Evolutionary conservation across 1,140 invertebrate species (phyloP), one percentile per base, ranked within the genome.

Genomic region (Drosophila pallidifrons): DNA sequence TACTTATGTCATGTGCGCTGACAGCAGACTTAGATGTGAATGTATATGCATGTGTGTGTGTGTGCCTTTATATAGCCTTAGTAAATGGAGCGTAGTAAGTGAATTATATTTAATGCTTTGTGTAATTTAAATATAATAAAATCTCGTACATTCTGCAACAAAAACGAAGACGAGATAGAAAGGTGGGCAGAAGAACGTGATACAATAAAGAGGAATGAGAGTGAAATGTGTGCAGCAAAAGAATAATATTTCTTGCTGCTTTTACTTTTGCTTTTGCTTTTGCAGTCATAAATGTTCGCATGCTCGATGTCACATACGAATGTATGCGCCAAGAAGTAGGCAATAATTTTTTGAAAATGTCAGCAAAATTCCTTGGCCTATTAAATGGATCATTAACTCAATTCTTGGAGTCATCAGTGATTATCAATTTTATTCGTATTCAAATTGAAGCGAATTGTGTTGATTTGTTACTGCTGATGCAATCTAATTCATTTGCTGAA

Each of bases 111-210:
- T 88, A 88, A 88, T 88, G 85, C 85, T 81, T 88, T 89, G 85
- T 89, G 85, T 88, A 88, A 89, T 88, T 88, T 88, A 88, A 88
- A 88, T 88, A 89, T 89, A 83, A 89, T 85, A 89, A 83, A 88
- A 63, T 25, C 68, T 74, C 79, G 82, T 68, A 77, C 59, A 65
- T 77, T 67, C 72, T 75, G 41, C 60, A 55, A 66, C 59, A 54
- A 46, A 49, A 52, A 43, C 41, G 60, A 69, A 49, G 47, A 43
- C 41, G 65, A 74, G 45, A 41, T n/a, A 28, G 5, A 30, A 25
- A 52, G 35, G 16, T 13, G 43, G 32, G 16, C 20, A 25, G 3
- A 11, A 25, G 20, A 11, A 25, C 16, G 47, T 25, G 47, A 2
- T 8, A 30, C 16, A 15, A 5, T 6, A 16, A n/a, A 20, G 52